phyloP scores from a whole-genome alignment of 2,113 vertebrate genomes.

The Platysteira castanea region DNA sequence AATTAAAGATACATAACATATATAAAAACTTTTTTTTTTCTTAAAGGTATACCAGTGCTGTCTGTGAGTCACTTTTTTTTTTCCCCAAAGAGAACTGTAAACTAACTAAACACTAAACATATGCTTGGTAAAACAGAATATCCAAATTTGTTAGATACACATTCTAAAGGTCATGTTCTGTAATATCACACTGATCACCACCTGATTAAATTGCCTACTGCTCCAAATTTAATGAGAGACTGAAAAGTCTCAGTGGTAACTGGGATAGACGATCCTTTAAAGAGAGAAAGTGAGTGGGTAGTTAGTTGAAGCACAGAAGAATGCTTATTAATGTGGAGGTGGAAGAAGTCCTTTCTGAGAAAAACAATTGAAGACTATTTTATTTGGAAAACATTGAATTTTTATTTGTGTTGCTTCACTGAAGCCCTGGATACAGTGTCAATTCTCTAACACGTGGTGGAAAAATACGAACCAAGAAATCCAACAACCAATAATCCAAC shows the following conservation, averaged over 20 bases:
- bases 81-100: background rate
- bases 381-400: constrained; percentile 43
- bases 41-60: background rate
- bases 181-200: background rate
- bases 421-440: background rate
- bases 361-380: constrained; percentile 46
- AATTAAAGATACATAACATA: background rate
- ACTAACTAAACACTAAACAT: background rate
- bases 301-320: constrained; percentile 15
- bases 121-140: background rate
- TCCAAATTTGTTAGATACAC: background rate
- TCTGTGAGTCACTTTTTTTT: background rate
- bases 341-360: constrained; percentile 1
- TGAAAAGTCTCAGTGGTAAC: constrained; percentile 54
- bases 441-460: fast-evolving
- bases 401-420: constrained; percentile 4
- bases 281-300: constrained; percentile 47
- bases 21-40: background rate
- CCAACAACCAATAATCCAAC: background rate
- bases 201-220: constrained; percentile 28
- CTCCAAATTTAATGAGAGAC: constrained; percentile 45
- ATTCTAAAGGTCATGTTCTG: constrained; percentile 25
- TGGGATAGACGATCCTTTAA: constrained; percentile 22
- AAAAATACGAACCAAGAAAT: background rate
- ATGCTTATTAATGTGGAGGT: constrained; percentile 50